Conservation (phyloP, 2,797 vertebrate species). For the Pangasius larnaudii region DNA sequence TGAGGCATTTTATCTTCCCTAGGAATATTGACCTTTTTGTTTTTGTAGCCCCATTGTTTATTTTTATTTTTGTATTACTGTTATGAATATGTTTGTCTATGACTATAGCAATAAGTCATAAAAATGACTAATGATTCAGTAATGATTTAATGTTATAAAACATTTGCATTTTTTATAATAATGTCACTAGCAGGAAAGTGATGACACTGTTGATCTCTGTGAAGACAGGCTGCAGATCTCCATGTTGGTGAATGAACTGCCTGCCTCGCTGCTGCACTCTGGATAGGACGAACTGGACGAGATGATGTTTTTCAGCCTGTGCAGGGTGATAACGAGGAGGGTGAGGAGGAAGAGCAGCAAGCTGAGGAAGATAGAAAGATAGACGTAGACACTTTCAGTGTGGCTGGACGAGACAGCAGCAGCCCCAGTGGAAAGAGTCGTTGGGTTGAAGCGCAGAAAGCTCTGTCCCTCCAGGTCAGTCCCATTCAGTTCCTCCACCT, state of each 20-base stretch:
- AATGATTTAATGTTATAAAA: not conserved
- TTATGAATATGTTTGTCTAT: not conserved
- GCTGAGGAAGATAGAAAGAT: constrained; percentile 95
- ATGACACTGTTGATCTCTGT: constrained; percentile 88
- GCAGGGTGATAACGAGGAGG: constrained; percentile 91
- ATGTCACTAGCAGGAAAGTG: constrained; percentile 70
- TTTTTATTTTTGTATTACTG: not conserved
- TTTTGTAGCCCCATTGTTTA: not conserved
- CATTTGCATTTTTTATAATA: not conserved
- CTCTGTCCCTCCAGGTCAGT: constrained; percentile 81
- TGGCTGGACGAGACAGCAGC: constrained; percentile 74
- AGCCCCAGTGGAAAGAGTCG: constrained; percentile 84
- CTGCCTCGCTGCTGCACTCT: constrained; percentile 89
- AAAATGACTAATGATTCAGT: not conserved
- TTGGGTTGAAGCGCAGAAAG: constrained; percentile 86
- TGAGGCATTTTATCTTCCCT: not conserved
- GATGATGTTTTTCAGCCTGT: constrained; percentile 97
- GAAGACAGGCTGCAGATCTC: constrained; percentile 96
- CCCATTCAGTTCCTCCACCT: constrained; percentile 71
- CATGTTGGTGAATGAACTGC: constrained; percentile 94
- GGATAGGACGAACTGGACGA: constrained; percentile 91
- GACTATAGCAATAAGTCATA: not conserved
- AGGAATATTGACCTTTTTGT: not conserved
- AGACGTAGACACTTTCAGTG: constrained; percentile 88
- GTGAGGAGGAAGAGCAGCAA: constrained; percentile 91